A percentile compares a stretch with the other conserved stretches of the same genome.
phyloP scores from a whole-genome alignment of 2,797 vertebrate genomes.

The Sebastes iracundus region DNA sequence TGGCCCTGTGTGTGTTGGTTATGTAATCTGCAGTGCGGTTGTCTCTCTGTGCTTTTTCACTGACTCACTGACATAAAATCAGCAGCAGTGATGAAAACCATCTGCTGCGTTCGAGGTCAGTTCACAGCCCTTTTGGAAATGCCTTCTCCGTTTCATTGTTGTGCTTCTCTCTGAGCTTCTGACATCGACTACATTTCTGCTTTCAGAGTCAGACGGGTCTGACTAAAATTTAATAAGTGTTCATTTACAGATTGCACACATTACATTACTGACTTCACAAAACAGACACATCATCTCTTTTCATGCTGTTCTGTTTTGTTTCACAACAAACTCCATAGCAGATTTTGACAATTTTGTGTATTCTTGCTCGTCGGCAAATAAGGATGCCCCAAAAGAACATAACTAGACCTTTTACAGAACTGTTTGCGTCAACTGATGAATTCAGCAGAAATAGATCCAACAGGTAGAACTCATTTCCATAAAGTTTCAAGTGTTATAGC shows the following conservation, averaged over 20 bases:
- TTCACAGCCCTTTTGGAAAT: not conserved
- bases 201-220: not conserved
- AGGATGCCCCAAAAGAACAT: not conserved
- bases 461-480: conserved; percentile 9
- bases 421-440: not conserved
- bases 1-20: not conserved
- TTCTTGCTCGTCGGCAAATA: not conserved
- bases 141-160: not conserved
- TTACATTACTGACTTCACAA: not conserved
- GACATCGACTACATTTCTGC: not conserved
- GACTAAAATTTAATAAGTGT: not conserved
- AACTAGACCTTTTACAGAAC: not conserved
- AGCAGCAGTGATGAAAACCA: conserved; percentile 34
- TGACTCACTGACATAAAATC: not conserved
- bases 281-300: not conserved
- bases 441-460: not conserved
- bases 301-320: not conserved
- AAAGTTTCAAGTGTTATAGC: not conserved
- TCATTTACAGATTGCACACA: not conserved
- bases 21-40: conserved; percentile 20
- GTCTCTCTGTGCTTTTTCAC: not conserved
- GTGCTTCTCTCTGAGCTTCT: not conserved
- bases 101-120: conserved; percentile 19
- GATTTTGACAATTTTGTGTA: not conserved
- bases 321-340: not conserved